Base-by-base conservation (phyloP, 1,140 invertebrate species). In the Drosophila melanogaster region DNA sequence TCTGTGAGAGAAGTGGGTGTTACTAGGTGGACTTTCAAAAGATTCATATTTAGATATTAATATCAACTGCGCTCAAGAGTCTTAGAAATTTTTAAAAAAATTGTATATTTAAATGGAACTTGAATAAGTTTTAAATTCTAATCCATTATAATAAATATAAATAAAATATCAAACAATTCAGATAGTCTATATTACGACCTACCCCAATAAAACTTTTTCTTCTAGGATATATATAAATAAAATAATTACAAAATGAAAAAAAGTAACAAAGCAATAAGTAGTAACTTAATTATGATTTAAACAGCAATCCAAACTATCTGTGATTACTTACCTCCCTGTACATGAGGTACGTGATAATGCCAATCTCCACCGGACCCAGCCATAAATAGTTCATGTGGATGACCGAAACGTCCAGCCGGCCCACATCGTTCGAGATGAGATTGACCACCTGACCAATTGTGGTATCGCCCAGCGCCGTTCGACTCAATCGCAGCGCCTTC, bases 381-480 rank as follows among this genome's bases (percentile, higher is more conserved):
- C 96, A 97, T 66, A 97, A 93, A 84, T 96, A 96, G 90, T 97
- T 96, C 14, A 96, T 90, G 81, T 96, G 95, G 54, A 94, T 93
- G 12, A 96, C 92, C 1, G 94, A 94, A 38, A 94, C 93, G 84
- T 97, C 96, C 79, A 97, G 94, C 19, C 95, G 93, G 59, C 95
- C 95, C 49, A 96, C 95, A 92, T 99, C 98, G 92, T 98, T 99
- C 11, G 97, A 97, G 66, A 99, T 93, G 6, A 99, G 93, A 92
- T 98, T 99, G 11, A 98, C 96, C 89, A 98, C 96, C 93, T 99
- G 96, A 10, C 98, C 97, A 38, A 95, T 94, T 3, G 96, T 96
- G 5, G 96, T 97, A 81, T 96, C 94, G 17, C 95, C 94, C 35
- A 98, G 91, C 7, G 96, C 95, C 3, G 94, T 94, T 77, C 95